phyloP scores from a whole-genome alignment of 2,888 invertebrate genomes.

The Therioaphis trifolii region DNA sequence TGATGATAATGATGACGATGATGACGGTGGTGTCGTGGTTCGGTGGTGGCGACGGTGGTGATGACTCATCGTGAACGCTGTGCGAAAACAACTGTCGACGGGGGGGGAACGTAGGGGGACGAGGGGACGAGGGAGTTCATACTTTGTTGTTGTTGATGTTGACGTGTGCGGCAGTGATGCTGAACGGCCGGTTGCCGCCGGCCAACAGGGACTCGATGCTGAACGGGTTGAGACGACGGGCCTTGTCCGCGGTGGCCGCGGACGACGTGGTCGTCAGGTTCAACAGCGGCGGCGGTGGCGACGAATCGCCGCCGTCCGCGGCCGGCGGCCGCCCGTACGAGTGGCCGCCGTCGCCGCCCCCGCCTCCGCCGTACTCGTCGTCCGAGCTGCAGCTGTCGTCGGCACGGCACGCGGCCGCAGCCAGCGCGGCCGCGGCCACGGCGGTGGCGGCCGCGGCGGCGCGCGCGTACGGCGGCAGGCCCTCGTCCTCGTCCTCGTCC shows the following conservation, averaged over 20 bases:
- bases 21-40: not conserved
- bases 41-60: too few species aligned
- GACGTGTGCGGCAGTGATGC: conserved; percentile 40
- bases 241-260: conserved; percentile 70
- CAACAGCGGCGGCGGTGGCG: conserved; percentile 47
- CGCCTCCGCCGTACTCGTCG: conserved; percentile 66
- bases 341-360: conserved; percentile 63
- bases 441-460: conserved; percentile 66
- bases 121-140: not conserved
- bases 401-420: conserved; percentile 46
- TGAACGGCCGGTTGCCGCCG: conserved; percentile 68
- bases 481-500: conserved; percentile 84
- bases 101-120: not conserved
- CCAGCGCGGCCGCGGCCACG: conserved; percentile 65
- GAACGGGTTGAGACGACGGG: conserved; percentile 83
- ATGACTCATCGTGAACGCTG: too few species aligned
- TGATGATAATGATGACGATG: not conserved
- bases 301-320: conserved; percentile 57
- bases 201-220: conserved; percentile 89
- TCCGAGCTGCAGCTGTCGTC: conserved; percentile 67
- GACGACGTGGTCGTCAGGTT: conserved; percentile 64
- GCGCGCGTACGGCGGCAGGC: conserved; percentile 66
- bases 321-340: conserved; percentile 53
- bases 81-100: too few species aligned
- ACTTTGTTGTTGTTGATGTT: conserved; percentile 46